phyloP scores from a whole-genome alignment of 2,113 vertebrate species.

The Poeciliopsis turrubarensis region DNA sequence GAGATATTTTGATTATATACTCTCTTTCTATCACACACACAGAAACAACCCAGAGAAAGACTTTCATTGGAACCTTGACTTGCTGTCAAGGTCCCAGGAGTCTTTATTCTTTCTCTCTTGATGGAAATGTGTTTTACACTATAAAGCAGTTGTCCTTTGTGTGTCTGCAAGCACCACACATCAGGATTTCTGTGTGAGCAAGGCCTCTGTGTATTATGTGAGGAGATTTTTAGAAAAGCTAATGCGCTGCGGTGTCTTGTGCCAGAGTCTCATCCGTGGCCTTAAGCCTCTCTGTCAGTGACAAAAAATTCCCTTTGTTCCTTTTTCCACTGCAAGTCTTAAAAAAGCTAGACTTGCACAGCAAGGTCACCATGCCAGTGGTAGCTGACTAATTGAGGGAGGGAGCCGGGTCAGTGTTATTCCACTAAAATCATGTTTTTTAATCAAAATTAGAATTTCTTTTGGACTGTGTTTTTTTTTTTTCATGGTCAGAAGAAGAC shows the following conservation, averaged over 20 bases:
- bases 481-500: slow-evolving; percentile 49
- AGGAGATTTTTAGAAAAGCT: slow-evolving; percentile 25
- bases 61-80: slow-evolving; percentile 31
- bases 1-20: slow-evolving; percentile 13
- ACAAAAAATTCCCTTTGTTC: slow-evolving; percentile 3
- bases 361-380: slow-evolving; percentile 40
- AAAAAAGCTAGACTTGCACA: slow-evolving; percentile 8
- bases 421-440: slow-evolving; percentile 18
- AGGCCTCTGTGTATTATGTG: slow-evolving; percentile 13
- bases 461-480: slow-evolving; percentile 29
- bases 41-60: slow-evolving; percentile 1
- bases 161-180: not conserved
- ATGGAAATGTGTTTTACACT: slow-evolving; percentile 29
- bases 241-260: slow-evolving; percentile 6
- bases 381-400: not conserved
- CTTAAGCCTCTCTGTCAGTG: slow-evolving; percentile 39
- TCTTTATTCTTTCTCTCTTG: slow-evolving; percentile 22
- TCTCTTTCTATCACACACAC: not conserved
- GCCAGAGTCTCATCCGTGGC: slow-evolving; percentile 11
- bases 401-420: slow-evolving; percentile 7
- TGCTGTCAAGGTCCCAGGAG: slow-evolving; percentile 39
- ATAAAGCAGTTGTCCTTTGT: slow-evolving; percentile 22
- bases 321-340: not conserved
- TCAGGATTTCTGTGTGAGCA: slow-evolving; percentile 8
- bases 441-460: slow-evolving; percentile 12